A percentile compares a stretch with the other conserved stretches of the same genome.
phyloP scores from a whole-genome alignment of 1,140 invertebrate species.

The Drosophila subobscura region DNA sequence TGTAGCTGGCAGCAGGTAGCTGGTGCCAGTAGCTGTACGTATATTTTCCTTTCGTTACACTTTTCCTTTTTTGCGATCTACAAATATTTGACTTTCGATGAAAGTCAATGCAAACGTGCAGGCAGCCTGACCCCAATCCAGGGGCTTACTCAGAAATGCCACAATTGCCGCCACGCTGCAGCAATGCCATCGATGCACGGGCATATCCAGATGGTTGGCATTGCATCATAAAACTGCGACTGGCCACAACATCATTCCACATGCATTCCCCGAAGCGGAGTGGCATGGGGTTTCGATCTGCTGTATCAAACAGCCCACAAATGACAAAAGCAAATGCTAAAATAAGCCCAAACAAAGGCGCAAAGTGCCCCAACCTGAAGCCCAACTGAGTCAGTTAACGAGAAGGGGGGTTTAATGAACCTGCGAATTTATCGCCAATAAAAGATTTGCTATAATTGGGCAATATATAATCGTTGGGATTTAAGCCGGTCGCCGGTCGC shows the following conservation, averaged over 20 bases:
- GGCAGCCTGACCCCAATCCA: slow-evolving; percentile 66
- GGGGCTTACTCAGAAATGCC: slow-evolving; percentile 48
- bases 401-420: slow-evolving; percentile 58
- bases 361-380: slow-evolving; percentile 20
- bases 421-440: slow-evolving; percentile 75
- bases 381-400: slow-evolving; percentile 44
- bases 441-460: slow-evolving; percentile 73
- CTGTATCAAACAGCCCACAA: slow-evolving; percentile 40
- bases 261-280: slow-evolving; percentile 25
- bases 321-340: slow-evolving; percentile 27
- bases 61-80: slow-evolving; percentile 70
- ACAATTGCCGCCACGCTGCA: background rate
- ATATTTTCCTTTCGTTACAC: slow-evolving; percentile 73
- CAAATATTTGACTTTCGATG: slow-evolving; percentile 81
- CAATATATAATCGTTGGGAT: slow-evolving; percentile 66
- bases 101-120: slow-evolving; percentile 62
- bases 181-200: slow-evolving; percentile 29
- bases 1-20: slow-evolving; percentile 1
- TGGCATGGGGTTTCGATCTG: background rate
- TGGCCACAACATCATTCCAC: slow-evolving; percentile 56
- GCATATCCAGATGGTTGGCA: slow-evolving; percentile 57
- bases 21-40: background rate
- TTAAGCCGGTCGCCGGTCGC: slow-evolving; percentile 6
- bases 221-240: slow-evolving; percentile 54
- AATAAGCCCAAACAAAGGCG: slow-evolving; percentile 15